Percentiles rank a stretch among this genome's conserved stretches.
Evolutionary conservation across 2,888 invertebrate genomes (phyloP).

Genomic region (Thymelicus acteon): DNA sequence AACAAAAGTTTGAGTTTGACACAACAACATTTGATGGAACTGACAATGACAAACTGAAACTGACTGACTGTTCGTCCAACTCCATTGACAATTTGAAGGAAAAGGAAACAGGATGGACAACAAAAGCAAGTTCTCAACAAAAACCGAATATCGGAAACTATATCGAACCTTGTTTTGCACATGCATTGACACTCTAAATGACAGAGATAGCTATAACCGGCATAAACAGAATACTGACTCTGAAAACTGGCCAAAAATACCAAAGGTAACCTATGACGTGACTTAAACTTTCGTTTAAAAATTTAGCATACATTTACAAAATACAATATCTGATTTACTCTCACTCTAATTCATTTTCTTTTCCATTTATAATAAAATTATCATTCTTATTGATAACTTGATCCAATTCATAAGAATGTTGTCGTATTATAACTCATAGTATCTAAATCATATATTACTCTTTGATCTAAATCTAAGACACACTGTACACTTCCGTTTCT

Average conservation of each 20-base stretch:
- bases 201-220: neutral
- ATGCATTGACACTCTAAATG: neutral
- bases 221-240: neutral
- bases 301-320: too few species aligned
- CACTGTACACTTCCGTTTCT: too few species aligned
- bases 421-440: too few species aligned
- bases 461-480: too few species aligned
- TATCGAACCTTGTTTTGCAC: slow-evolving; percentile 12
- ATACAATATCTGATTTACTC: too few species aligned
- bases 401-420: too few species aligned
- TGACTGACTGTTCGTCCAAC: slow-evolving; percentile 48
- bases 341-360: too few species aligned
- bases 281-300: neutral
- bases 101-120: slow-evolving; percentile 41
- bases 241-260: neutral
- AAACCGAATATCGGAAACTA: neutral
- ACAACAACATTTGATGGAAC: slow-evolving; percentile 54
- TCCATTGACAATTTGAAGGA: slow-evolving; percentile 60
- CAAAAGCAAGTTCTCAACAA: slow-evolving; percentile 4
- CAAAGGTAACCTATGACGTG: slow-evolving; percentile 13
- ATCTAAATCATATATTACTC: too few species aligned
- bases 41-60: slow-evolving; percentile 39
- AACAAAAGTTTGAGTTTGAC: slow-evolving; percentile 83
- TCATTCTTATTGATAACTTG: too few species aligned
- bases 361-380: too few species aligned